Evolutionary conservation across 2,113 vertebrate species (phyloP), one percentile per base, ranked within the genome.

Genomic region (Pedetes capensis): DNA sequence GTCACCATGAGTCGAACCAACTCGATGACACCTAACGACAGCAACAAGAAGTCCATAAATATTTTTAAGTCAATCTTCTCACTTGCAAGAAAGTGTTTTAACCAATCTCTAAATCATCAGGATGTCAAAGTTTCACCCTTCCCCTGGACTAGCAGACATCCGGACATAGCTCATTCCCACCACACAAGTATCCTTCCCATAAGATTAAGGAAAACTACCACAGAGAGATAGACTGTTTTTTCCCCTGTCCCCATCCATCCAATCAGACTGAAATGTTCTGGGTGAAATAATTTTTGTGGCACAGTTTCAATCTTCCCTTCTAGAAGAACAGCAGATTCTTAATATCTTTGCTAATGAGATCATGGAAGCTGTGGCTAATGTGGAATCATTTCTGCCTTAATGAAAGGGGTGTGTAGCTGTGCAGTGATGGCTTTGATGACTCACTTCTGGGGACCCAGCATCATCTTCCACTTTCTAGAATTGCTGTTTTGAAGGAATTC

Each of bases 271-370:
- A 94, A 91, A 79, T 84, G 63, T 92, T 94, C 76, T 81, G 68
- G 76, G 75, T 97, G 95, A 96, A 81, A 93, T 95, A 96, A 95
- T 68, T 49, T 87, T 49, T 87, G 72, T 95, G 93, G 92, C 94
- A 59, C 3, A 7, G n/a, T 68, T 96, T 87, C 76, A 93, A 17
- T 69, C 72, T 80, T 92, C 22, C 76, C 55, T 94, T 44, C 13
- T 74, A 86, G 80, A 92, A 51, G 53, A 84, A 78, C 10, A 49
- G 80, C 57, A 72, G 89, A 66, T 80, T 92, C 83, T 94, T 91
- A 94, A 32, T 94, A 94, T 97, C 91, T 88, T 78, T 87, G 55
- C 84, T 91, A 85, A 82, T 97, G 97, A 97, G 89, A 55, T 97
- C 97, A 97, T 94, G 95, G 97, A 89, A 92, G 76, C 66, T 72